phyloP scores from a whole-genome alignment of 2,113 vertebrate genomes.

The Hippolais icterina region DNA sequence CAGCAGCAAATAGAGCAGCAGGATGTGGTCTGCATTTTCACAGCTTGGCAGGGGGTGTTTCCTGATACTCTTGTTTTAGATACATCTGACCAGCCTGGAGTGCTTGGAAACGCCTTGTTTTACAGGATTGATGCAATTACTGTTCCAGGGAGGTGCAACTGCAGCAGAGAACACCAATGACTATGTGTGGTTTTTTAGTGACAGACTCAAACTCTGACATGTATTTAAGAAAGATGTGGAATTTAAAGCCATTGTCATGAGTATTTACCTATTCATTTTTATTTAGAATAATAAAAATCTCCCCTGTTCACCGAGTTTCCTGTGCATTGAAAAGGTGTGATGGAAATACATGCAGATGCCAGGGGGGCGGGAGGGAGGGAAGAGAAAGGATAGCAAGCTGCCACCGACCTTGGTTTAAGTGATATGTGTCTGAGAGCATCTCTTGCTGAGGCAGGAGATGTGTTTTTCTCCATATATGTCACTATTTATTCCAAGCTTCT shows the following conservation, averaged over 20 bases:
- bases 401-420: not conserved
- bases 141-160: not conserved
- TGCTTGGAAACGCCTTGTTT: not conserved
- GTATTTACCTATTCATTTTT: not conserved
- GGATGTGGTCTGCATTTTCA: not conserved
- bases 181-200: not conserved
- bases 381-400: not conserved
- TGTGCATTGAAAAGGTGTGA: not conserved
- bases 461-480: not conserved
- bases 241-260: not conserved
- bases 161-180: not conserved
- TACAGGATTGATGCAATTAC: not conserved
- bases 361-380: not conserved
- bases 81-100: not conserved
- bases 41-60: not conserved
- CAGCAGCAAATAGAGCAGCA: not conserved
- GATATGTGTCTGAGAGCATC: not conserved
- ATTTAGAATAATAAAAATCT: not conserved
- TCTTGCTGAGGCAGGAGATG: not conserved
- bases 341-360: not conserved
- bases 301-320: not conserved
- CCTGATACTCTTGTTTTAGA: not conserved
- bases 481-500: not conserved
- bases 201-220: not conserved
- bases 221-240: not conserved